Base-by-base conservation (phyloP, 2,797 vertebrate species). In the Malurus splendens region DNA sequence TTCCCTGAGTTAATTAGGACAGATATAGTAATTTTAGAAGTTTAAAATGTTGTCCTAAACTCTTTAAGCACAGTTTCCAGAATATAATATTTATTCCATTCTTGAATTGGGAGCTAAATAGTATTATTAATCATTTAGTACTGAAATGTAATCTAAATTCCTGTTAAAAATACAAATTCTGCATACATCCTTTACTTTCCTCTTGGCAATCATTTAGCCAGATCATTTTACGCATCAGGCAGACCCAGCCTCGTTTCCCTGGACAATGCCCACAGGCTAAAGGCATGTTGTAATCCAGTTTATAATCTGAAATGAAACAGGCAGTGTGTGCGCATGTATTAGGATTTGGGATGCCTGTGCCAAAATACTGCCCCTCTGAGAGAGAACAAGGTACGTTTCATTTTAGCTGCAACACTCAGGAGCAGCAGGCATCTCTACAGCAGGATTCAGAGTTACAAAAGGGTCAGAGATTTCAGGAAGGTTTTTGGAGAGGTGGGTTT, bases 211-310 rank as follows among this genome's bases (percentile, higher is more conserved):
- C 39, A 44, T 70, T 91, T 71, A 62, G 60, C 45, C 67, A 90
- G 30, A 76, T 67, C 12, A 62, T 32, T 94, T 90, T 60, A 67
- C 51, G 51, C 60, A 76, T 48, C 36, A 47, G 39, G 15, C 66
- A 81, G 60, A 66, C 59, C 61, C 60, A 83, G 82, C 36, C 71
- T 56, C 52, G 79, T 87, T 93, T 95, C 89, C 84, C 90, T 38
- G 72, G 93, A 56, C 72, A 92, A 81, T 76, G 45, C 56, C 52
- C 66, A 71, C 16, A 64, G 59, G 80, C 32, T 7, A 4, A 90
- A 90, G 79, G 64, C 71, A 93, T 79, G 74, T 83, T 90, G 92
- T 93, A 93, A 95, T 90, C 85, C 87, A 87, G 82, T 87, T 94
- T 86, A 86, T 74, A 93, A 93, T 33, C 57, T 84, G 54, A 89